These are phyloP conservation scores for Schizopygopsis malacanthus DNA, from an alignment of 2,797 vertebrate species.

Conservation along the genomic window DNA sequence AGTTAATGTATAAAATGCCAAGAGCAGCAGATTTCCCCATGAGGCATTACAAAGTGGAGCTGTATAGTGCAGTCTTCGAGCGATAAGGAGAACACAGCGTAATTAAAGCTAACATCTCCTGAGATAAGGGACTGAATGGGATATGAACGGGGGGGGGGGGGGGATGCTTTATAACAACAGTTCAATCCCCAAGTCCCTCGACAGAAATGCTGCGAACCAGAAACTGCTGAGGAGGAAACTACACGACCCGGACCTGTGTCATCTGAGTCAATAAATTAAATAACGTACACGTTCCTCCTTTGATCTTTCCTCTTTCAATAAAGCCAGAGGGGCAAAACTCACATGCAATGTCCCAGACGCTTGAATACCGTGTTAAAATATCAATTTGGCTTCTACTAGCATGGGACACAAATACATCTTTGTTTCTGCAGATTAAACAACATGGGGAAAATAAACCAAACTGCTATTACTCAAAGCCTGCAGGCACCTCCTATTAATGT, in stretches of 20 bases:
- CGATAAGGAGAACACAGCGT: slow-evolving; percentile 1
- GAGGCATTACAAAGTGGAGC: background rate
- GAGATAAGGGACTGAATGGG: slow-evolving; percentile 45
- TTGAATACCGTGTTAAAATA: slow-evolving; percentile 54
- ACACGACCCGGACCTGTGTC: slow-evolving; percentile 32
- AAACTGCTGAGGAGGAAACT: slow-evolving; percentile 40
- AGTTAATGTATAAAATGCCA: slow-evolving; percentile 15
- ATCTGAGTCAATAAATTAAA: slow-evolving; percentile 61
- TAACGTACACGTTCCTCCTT: slow-evolving; percentile 48
- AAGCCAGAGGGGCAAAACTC: slow-evolving; percentile 36
- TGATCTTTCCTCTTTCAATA: slow-evolving; percentile 57
- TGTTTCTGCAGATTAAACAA: slow-evolving; percentile 65
- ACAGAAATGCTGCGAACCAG: slow-evolving; percentile 14
- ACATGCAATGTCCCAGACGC: slow-evolving; percentile 1
- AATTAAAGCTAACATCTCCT: slow-evolving; percentile 29
- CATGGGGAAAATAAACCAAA: slow-evolving; percentile 60
- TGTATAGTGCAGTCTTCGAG: background rate
- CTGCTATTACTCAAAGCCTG: slow-evolving; percentile 60
- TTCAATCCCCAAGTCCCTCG: slow-evolving; percentile 25
- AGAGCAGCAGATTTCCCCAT: background rate
- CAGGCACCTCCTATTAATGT: slow-evolving; percentile 64
- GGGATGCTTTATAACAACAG: slow-evolving; percentile 51
- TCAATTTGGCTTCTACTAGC: slow-evolving; percentile 64
- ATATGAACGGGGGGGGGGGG: slow-evolving; percentile 3
- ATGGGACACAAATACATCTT: slow-evolving; percentile 57